Base-by-base conservation (phyloP, 1,140 invertebrate species). In the Ditylenchus dipsaci region DNA sequence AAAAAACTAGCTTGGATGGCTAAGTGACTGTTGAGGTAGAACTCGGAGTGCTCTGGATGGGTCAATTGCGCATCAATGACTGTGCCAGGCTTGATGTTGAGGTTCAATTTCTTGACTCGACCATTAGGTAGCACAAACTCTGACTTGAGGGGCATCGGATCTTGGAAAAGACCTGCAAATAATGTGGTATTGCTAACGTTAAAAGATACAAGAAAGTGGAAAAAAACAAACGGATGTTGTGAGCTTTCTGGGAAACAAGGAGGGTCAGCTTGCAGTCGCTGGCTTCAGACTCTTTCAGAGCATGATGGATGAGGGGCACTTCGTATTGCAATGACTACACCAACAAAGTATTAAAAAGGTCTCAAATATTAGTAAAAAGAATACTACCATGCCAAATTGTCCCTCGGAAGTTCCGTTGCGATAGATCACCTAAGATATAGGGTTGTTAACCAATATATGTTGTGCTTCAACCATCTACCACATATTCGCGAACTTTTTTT, bases 81-180 rank as follows among this genome's bases (percentile, higher is more conserved):
- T 29, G 69, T 71, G 30, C 69, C 69, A 21, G 69, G 69, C 30
- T 71, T 71, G 45, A 71, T 71, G 58, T 71, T 71, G 23, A 47
- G 38, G 49, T 70, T 70, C 15, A 57, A 23, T 23, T 29, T 45
- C 33, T 71, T 72, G 26, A 19, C 29, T 5, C 59, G 29, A 19
- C 38, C 59, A 15, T 53, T 53, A 7, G 3, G 3, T 15, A 53
- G 3, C 8, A 8, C 3, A 7, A 53, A 7, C 15, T 53, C 49
- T 5, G 49, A 3, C 15, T 53, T 53, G n/a, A 8, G 3, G n/a
- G 49, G 49, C 49, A 53, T 53, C 15, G 49, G 49, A 19, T 19
- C n/a, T 26, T 3, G 3, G 15, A 53, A 53, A 1, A 53, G 49
- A 3, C 49, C 61, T 65, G 42, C 11, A 38, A 65, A 61, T 13